Evolutionary conservation across 2,888 invertebrate genomes (phyloP), one percentile per base, ranked within the genome.

Genomic region (Frankliniella fusca): DNA sequence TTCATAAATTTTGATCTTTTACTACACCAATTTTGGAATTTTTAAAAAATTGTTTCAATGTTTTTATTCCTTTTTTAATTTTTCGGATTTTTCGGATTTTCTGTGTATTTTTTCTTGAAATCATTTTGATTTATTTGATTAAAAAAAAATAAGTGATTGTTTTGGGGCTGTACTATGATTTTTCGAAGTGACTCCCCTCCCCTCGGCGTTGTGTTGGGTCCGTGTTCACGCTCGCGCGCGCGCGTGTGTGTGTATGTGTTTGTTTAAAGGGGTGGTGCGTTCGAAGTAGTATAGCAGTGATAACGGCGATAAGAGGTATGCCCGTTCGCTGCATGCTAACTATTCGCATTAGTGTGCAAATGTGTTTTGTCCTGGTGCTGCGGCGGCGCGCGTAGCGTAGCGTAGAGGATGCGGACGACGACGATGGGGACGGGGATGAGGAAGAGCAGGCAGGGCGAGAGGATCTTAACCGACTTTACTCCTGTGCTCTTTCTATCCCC

Each of bases 331-430:
- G 70, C 70, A 76, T 76, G 70, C 70, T 76, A 76, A 76, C 70
- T 76, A 76, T 76, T 76, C 70, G 70, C 70, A 76, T 76, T 76
- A 76, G 70, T 76, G 70, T 76, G 70, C 70, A 76, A 76, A 76
- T 76, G 70, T 76, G 70, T 76, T 76, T 76, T 76, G 70, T 76
- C 23, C 70, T 76, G 70, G 27, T 27, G 70, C 23, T 11, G 11
- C 27, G 70, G 23, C 27, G 70, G 18, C 15, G 18, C n/a, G 54
- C 54, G 18, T 11, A 11, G 54, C 54, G 15, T 0, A 15, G 15
- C 54, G 54, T 54, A 5, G 18, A 38, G 38, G 38, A 38, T 38
- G 38, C 38, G 38, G 38, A 38, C 38, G 38, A 38, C 2, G 5
- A 5, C 3, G 38, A 38, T 38, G 38, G 5, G 38, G 38, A 5